Base-by-base conservation (phyloP, 2,113 vertebrate species). In the Triplophysa tibetana region DNA sequence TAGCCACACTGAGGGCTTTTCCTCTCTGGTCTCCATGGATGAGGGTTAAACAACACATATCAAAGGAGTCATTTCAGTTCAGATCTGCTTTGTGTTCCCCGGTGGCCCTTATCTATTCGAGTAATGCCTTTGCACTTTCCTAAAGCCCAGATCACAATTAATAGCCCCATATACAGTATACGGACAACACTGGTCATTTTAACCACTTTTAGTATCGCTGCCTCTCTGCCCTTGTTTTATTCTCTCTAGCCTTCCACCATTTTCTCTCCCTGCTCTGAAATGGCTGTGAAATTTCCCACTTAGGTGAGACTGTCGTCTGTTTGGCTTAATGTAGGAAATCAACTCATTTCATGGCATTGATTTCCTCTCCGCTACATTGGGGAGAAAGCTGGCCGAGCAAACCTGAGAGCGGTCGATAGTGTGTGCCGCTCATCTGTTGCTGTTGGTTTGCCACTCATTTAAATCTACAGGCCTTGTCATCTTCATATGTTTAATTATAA, bases 281-380 rank as follows among this genome's bases (percentile, higher is more conserved):
- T 67, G 80, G 70, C 81, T 81, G 84, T 79, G 50, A 87, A 84
- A 86, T 87, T 83, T 84, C 87, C 88, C 86, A 77, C 81, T 75
- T 77, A 84, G 48, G 85, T 61, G 45, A 41, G 80, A 75, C 85
- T 88, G 85, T 83, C 77, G 75, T 89, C 84, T 86, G 82, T 81
- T 54, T 75, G 33, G 67, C 16, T 66, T 77, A 82, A 56, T 48
- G 56, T 84, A 87, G 87, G 85, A 89, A 91, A 91, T 90, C 81
- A 85, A 88, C 85, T 90, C 1, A 43, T 88, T 85, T 80, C 73
- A 64, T 83, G 69, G 74, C 79, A 91, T 90, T 82, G 92, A 92
- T 91, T 92, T 90, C 77, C 85, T 86, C 80, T 86, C 73, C 58
- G 85, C 79, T 58, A 85, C 86, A 86, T 84, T 65, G 88, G 88